phyloP scores from a whole-genome alignment of 2,113 vertebrate species.

The Gymnarchus niloticus region DNA sequence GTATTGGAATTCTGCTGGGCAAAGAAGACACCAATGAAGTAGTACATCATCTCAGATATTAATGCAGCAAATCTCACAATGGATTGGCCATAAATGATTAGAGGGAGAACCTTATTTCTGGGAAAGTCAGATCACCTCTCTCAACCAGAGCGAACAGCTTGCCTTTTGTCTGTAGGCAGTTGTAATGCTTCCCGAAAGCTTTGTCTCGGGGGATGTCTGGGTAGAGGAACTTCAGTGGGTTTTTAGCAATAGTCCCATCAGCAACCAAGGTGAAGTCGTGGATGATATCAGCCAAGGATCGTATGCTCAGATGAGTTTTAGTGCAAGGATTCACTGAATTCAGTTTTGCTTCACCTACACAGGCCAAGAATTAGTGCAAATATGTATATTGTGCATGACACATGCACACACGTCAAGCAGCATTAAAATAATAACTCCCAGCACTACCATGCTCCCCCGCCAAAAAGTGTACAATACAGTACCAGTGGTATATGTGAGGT shows the following conservation, averaged over 20 bases:
- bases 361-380: slow-evolving; percentile 14
- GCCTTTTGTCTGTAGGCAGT: slow-evolving; percentile 84
- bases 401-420: too few species aligned
- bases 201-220: slow-evolving; percentile 92
- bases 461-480: not conserved
- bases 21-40: slow-evolving; percentile 1
- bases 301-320: slow-evolving; percentile 79
- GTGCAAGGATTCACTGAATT: slow-evolving; percentile 94
- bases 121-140: not conserved
- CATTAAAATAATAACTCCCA: not conserved
- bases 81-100: not conserved
- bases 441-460: not conserved
- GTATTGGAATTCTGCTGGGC: slow-evolving; percentile 63
- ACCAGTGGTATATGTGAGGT: not conserved
- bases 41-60: not conserved
- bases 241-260: slow-evolving; percentile 83
- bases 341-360: slow-evolving; percentile 80
- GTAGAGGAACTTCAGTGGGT: slow-evolving; percentile 90
- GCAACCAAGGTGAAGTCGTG: slow-evolving; percentile 92
- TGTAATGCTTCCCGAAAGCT: slow-evolving; percentile 92
- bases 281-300: slow-evolving; percentile 88
- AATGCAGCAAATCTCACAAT: not conserved
- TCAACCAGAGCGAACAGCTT: slow-evolving; percentile 22
- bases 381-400: too few species aligned
- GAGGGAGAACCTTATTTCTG: not conserved